These are phyloP conservation scores for Corvus cornix DNA, from an alignment of 2,113 vertebrate genomes.

Conservation along the genomic window DNA sequence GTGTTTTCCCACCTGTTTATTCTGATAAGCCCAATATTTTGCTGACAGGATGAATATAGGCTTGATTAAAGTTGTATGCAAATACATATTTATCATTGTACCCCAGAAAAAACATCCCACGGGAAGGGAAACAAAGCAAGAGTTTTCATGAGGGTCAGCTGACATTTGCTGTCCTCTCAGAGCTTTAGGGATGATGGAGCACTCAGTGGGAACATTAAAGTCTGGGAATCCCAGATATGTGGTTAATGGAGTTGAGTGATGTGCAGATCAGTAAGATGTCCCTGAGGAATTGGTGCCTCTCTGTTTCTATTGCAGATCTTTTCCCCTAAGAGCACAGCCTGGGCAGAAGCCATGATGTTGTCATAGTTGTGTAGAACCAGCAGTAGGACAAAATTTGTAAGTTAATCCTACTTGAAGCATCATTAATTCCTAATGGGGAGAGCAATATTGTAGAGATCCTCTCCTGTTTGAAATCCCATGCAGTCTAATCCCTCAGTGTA, in stretches of 20 bases:
- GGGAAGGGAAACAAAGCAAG: background rate
- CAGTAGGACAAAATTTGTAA: background rate
- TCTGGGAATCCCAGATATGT: background rate
- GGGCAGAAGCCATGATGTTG: background rate
- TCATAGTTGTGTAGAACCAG: background rate
- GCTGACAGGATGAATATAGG: background rate
- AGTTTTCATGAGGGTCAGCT: background rate
- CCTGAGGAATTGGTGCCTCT: background rate
- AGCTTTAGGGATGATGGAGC: background rate
- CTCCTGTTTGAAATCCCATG: background rate
- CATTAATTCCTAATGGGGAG: conserved; percentile 1
- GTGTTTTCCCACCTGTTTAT: background rate
- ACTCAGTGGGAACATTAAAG: background rate
- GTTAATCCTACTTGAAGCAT: background rate
- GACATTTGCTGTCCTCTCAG: background rate
- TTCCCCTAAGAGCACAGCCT: background rate
- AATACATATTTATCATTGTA: background rate
- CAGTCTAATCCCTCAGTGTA: background rate
- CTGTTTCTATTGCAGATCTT: background rate
- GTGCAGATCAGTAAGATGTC: background rate
- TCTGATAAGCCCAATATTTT: background rate
- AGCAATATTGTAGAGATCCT: background rate
- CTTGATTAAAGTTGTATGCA: background rate
- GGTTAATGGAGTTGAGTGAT: background rate
- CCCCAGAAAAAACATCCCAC: background rate